Conservation (phyloP, 1,140 invertebrate species). For the Brachionus sp. region DNA sequence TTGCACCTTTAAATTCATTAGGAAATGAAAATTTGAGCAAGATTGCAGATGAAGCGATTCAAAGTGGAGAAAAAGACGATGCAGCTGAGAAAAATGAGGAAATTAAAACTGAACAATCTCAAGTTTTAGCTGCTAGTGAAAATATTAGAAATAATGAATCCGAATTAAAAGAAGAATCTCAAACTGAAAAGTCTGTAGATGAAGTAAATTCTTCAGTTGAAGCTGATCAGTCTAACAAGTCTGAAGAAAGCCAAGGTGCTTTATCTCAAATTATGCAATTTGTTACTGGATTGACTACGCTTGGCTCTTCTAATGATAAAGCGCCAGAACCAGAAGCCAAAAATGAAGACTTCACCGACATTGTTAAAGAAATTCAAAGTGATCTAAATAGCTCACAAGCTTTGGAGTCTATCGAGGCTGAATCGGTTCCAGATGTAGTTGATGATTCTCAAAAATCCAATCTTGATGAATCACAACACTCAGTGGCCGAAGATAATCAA, state of each 20-base stretch:
- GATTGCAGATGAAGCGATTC: background rate
- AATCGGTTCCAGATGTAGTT: background rate
- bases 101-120: background rate
- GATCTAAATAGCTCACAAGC: background rate
- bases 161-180: background rate
- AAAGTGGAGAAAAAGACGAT: background rate
- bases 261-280: conserved; percentile 18
- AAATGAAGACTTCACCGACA: background rate
- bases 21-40: background rate
- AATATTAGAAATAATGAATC: background rate
- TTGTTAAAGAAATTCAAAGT: background rate
- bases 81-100: background rate
- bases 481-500: background rate
- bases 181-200: background rate
- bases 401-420: background rate
- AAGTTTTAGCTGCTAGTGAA: background rate
- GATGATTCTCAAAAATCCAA: background rate
- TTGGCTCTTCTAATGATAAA: background rate
- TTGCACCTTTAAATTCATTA: background rate
- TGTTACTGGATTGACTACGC: background rate
- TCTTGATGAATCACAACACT: background rate
- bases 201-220: background rate
- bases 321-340: background rate
- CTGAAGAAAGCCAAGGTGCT: background rate
- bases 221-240: background rate